These are phyloP conservation scores for Nipponacmea schrenckii DNA, from an alignment of 2,888 invertebrate species.

Conservation along the genomic window DNA sequence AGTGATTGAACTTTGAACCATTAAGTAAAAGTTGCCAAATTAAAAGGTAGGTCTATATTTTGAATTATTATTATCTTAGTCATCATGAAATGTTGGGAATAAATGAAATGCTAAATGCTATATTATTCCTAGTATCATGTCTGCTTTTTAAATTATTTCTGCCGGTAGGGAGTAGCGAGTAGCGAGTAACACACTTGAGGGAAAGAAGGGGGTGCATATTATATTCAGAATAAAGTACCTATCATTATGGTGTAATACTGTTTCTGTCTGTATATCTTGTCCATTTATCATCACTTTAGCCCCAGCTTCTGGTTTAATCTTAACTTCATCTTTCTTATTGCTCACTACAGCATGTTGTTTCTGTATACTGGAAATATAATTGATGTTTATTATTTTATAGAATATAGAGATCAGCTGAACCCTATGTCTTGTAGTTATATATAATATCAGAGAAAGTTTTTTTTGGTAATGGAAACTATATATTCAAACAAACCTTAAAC, in stretches of 20 bases:
- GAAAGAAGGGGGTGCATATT: too few relatives aligned
- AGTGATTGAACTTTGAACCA: too few relatives aligned
- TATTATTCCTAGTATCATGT: too few relatives aligned
- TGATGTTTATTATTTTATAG: background rate
- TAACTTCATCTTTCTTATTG: slow-evolving; percentile 53
- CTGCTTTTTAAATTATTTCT: too few relatives aligned
- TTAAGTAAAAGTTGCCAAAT: too few relatives aligned
- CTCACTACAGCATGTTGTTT: slow-evolving; percentile 57
- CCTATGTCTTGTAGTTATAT: background rate
- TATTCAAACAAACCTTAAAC: slow-evolving; percentile 53
- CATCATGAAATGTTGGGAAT: too few relatives aligned
- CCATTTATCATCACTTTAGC: slow-evolving; percentile 63
- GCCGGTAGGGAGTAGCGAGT: too few relatives aligned
- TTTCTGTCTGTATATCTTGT: slow-evolving; percentile 45
- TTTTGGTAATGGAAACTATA: background rate
- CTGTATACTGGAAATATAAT: slow-evolving; percentile 50
- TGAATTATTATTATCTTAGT: too few relatives aligned
- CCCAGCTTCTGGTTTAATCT: slow-evolving; percentile 46
- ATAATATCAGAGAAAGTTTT: background rate
- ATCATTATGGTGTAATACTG: slow-evolving; percentile 59
- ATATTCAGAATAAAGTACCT: slow-evolving; percentile 35
- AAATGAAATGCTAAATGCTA: too few relatives aligned
- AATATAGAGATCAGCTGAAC: background rate
- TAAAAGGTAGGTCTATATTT: too few relatives aligned
- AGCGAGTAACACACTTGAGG: too few relatives aligned